These are phyloP conservation scores for Yponomeuta malinellus DNA, from an alignment of 2,888 invertebrate genomes.

Conservation along the genomic window DNA sequence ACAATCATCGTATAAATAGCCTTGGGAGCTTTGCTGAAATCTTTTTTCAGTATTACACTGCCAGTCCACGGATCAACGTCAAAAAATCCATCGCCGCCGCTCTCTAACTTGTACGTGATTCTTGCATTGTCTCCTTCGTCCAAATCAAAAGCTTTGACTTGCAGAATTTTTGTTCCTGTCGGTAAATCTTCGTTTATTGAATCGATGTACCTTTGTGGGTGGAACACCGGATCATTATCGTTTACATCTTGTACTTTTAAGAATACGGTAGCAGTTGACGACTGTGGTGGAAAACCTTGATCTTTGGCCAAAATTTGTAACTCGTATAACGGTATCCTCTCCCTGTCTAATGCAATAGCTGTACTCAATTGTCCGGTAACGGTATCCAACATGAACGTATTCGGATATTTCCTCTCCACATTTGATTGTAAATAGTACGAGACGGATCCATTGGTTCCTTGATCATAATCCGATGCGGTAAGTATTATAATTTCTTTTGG, in stretches of 20 bases:
- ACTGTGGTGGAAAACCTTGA: slow-evolving; percentile 92
- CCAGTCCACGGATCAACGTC: slow-evolving; percentile 86
- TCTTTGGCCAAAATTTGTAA: slow-evolving; percentile 92
- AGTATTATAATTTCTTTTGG: slow-evolving; percentile 88
- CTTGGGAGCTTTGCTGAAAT: slow-evolving; percentile 79
- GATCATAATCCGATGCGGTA: slow-evolving; percentile 92
- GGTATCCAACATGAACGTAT: slow-evolving; percentile 87
- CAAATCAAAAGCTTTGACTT: slow-evolving; percentile 87
- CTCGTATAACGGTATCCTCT: slow-evolving; percentile 85
- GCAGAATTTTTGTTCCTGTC: slow-evolving; percentile 79
- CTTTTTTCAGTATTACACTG: slow-evolving; percentile 80
- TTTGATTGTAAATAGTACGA: slow-evolving; percentile 87
- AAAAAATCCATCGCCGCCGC: slow-evolving; percentile 87
- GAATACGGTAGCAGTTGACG: slow-evolving; percentile 91
- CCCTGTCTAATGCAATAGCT: slow-evolving; percentile 86
- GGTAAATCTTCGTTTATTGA: slow-evolving; percentile 81
- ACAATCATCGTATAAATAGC: slow-evolving; percentile 83
- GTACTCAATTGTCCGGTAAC: slow-evolving; percentile 90
- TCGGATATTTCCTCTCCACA: slow-evolving; percentile 87
- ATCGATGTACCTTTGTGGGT: slow-evolving; percentile 90
- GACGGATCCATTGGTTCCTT: slow-evolving; percentile 94
- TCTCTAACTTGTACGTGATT: slow-evolving; percentile 85
- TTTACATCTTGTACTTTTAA: slow-evolving; percentile 90
- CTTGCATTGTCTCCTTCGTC: slow-evolving; percentile 93
- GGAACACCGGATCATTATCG: slow-evolving; percentile 94